A percentile compares a stretch with the other conserved stretches of the same genome.
Evolutionary conservation across 2,888 invertebrate species (phyloP).

Genomic region (Ischnura elegans): DNA sequence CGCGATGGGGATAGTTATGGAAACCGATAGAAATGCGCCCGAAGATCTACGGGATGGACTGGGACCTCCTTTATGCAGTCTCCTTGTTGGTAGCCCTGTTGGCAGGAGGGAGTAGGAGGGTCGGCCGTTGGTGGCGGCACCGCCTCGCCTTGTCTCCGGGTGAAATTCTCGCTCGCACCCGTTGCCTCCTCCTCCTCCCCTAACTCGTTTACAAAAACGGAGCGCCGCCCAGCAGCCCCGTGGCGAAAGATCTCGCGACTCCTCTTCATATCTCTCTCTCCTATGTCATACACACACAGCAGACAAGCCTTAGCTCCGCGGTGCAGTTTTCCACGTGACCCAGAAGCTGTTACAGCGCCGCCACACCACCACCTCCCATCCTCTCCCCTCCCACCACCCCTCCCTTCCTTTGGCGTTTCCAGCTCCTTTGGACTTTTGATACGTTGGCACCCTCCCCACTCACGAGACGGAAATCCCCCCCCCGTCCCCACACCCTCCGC

Average conservation of each 20-base stretch:
- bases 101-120: neutral
- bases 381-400: neutral
- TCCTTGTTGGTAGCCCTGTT: too few relatives aligned
- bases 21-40: too few relatives aligned
- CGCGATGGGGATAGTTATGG: too few relatives aligned
- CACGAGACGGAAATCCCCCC: too few relatives aligned
- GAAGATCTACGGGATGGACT: too few relatives aligned
- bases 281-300: slow-evolving; percentile 16
- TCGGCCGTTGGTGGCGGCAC: neutral
- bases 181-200: neutral
- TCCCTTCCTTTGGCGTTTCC: neutral
- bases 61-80: too few relatives aligned
- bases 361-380: neutral
- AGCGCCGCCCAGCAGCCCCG: neutral
- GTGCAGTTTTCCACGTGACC: neutral
- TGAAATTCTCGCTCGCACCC: neutral
- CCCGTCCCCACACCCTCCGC: too few relatives aligned
- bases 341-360: slow-evolving; percentile 7
- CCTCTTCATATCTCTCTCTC: neutral
- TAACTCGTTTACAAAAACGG: neutral
- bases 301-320: neutral
- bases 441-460: too few relatives aligned
- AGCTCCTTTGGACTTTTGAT: neutral
- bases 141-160: neutral
- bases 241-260: neutral